These are phyloP conservation scores for Acrocyrtus sp. DNA, from an alignment of 2,888 invertebrate genomes.

Conservation along the genomic window DNA sequence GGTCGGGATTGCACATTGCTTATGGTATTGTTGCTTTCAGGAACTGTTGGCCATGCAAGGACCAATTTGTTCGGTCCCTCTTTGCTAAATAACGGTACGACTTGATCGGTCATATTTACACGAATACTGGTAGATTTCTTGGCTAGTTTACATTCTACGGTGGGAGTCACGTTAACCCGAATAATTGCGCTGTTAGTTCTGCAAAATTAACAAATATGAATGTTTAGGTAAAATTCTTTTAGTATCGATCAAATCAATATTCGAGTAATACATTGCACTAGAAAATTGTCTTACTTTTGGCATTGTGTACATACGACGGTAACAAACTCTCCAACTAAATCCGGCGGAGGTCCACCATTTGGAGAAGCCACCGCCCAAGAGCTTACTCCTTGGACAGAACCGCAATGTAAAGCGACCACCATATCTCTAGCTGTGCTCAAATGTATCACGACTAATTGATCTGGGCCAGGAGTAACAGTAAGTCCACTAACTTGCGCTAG, in stretches of 20 bases:
- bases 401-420: conserved; percentile 76
- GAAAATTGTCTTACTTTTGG: conserved; percentile 54
- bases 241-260: not conserved
- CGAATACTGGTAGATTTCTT: conserved; percentile 76
- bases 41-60: conserved; percentile 60
- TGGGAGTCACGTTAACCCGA: conserved; percentile 76
- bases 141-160: conserved; percentile 84
- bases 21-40: conserved; percentile 22
- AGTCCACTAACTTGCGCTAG: conserved; percentile 75
- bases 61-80: conserved; percentile 59
- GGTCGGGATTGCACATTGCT: conserved; percentile 24
- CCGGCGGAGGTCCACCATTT: conserved; percentile 60
- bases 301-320: conserved; percentile 60
- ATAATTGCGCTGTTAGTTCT: conserved; percentile 79
- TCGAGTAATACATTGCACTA: conserved; percentile 1
- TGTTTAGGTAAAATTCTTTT: conserved; percentile 8
- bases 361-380: conserved; percentile 61
- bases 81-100: conserved; percentile 61
- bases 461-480: conserved; percentile 85
- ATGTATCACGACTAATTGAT: conserved; percentile 89
- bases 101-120: conserved; percentile 67
- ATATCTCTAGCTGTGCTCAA: conserved; percentile 89
- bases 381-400: conserved; percentile 62
- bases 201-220: conserved; percentile 64
- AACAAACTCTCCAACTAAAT: conserved; percentile 63